Evolutionary conservation across 2,888 invertebrate genomes (phyloP).

Genomic region (Hymenopus coronatus): DNA sequence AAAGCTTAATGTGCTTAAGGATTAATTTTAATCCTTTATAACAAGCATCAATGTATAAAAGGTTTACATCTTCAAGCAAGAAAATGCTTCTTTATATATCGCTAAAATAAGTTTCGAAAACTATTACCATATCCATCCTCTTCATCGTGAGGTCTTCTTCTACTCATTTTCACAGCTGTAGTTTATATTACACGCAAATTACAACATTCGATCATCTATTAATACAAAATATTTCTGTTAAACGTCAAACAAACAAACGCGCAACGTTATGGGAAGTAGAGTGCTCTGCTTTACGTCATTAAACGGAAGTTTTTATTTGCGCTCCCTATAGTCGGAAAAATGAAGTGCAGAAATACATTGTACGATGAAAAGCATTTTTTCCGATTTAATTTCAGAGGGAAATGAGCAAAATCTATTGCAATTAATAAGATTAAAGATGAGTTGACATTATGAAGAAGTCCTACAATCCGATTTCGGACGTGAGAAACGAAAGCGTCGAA

Average conservation of each 20-base stretch:
- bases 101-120: neutral
- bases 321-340: slow-evolving; percentile 9
- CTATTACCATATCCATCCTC: slow-evolving; percentile 75
- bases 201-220: neutral
- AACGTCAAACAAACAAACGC: neutral
- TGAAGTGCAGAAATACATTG: slow-evolving; percentile 24
- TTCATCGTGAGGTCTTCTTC: slow-evolving; percentile 75
- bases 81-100: neutral
- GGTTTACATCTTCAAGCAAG: neutral
- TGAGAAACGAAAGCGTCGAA: slow-evolving; percentile 54
- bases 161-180: slow-evolving; percentile 58
- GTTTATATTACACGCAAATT: neutral
- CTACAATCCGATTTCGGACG: slow-evolving; percentile 53
- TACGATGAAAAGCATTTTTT: slow-evolving; percentile 29
- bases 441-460: slow-evolving; percentile 56
- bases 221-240: neutral
- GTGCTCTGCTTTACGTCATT: neutral
- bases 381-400: slow-evolving; percentile 25
- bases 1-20: no score
- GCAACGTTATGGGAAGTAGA: neutral
- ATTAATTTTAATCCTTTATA: no score
- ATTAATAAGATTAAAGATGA: slow-evolving; percentile 45
- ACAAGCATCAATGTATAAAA: neutral
- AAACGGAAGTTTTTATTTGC: neutral
- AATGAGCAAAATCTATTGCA: slow-evolving; percentile 35